phyloP scores from a whole-genome alignment of 2,797 vertebrate species.

The Acropternis orthonyx region DNA sequence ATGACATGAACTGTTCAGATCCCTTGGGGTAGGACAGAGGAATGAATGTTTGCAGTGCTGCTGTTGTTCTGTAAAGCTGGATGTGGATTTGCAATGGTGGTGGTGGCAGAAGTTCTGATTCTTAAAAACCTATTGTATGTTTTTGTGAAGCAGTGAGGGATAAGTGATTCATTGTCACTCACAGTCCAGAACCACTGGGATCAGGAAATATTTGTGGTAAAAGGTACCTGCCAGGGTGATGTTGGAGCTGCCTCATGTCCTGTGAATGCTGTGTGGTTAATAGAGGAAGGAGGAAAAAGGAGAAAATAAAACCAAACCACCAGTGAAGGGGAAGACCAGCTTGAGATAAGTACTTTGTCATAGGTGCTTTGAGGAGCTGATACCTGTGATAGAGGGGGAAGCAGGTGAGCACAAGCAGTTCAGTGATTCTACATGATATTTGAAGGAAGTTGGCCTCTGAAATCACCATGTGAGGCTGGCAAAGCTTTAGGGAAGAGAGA shows the following conservation, averaged over 20 bases:
- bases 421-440: background rate
- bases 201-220: background rate
- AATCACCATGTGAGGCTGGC: background rate
- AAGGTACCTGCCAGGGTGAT: background rate
- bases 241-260: background rate
- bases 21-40: background rate
- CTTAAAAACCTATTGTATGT: background rate
- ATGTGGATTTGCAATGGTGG: background rate
- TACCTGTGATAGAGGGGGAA: background rate
- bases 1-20: background rate
- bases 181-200: background rate
- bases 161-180: background rate
- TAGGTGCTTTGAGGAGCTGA: background rate
- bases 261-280: background rate
- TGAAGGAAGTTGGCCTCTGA: background rate
- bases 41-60: background rate
- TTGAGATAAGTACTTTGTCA: background rate
- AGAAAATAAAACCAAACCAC: background rate
- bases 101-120: background rate
- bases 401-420: background rate
- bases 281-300: background rate
- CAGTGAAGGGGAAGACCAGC: background rate
- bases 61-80: background rate
- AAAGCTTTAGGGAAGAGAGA: background rate
- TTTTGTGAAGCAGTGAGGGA: background rate